Evolutionary conservation across 2,888 invertebrate species (phyloP), one percentile per base, ranked within the genome.

Genomic region (Eueremaeus valkanovi): DNA sequence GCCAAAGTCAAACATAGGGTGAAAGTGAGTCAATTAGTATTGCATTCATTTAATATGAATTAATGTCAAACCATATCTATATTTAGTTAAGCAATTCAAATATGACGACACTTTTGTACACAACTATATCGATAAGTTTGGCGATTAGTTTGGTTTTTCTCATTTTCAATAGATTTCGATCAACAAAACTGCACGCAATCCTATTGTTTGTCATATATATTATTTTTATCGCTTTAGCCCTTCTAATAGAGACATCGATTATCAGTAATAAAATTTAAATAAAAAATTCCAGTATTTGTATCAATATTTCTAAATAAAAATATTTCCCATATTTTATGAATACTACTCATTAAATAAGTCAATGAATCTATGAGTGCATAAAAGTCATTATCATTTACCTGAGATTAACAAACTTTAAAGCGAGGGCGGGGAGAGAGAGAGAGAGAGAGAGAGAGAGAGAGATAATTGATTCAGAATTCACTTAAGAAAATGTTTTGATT

Each of bases 231-330:
- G 75, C 85, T 0, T 82, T 85, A n/a, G 85, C 85, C 8, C 78
- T 87, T 9, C 82, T 88, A 21, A 85, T 85, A 63, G 87, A 87
- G n/a, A n/a, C n/a, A n/a, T n/a, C n/a, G n/a, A n/a, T n/a, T n/a
- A n/a, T n/a, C n/a, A n/a, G n/a, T n/a, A n/a, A n/a, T n/a, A n/a
- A 40, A 40, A 11, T 40, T 40, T 40, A 40, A 40, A 6, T 9
- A 40, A 40, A 40, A 40, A 40, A 11, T 40, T 40, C 8, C 8
- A 40, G 40, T 9, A 40, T n/a, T n/a, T n/a, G n/a, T n/a, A n/a
- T n/a, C n/a, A n/a, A n/a, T n/a, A n/a, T n/a, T n/a, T n/a, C n/a
- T n/a, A n/a, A n/a, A n/a, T n/a, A n/a, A n/a, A n/a, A n/a, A n/a
- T n/a, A n/a, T n/a, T n/a, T n/a, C n/a, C n/a, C n/a, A n/a, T n/a